phyloP scores from a whole-genome alignment of 2,888 invertebrate species.

The Leucoptera coffeella region DNA sequence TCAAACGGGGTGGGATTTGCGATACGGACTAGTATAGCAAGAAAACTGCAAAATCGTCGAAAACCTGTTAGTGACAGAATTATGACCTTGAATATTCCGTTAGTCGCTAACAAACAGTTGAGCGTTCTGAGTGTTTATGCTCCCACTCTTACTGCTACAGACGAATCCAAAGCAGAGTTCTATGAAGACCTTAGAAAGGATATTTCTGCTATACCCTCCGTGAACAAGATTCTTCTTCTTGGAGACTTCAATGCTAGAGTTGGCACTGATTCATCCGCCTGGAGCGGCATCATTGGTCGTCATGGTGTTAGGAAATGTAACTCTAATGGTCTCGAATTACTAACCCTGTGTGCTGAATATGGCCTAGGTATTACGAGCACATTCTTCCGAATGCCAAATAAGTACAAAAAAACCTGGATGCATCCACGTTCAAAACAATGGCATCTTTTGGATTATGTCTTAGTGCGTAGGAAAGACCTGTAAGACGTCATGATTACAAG shows the following conservation, averaged over 20 bases:
- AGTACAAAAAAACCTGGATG: conserved; percentile 9
- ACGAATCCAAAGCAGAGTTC: neutral
- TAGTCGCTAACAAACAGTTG: neutral
- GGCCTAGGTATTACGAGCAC: no score
- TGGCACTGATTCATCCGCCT: neutral
- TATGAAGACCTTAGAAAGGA: neutral
- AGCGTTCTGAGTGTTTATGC: conserved; percentile 1
- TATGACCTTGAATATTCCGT: neutral
- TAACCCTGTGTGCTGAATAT: neutral
- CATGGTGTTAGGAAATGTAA: neutral
- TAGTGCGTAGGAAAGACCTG: conserved; percentile 5
- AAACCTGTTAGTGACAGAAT: neutral
- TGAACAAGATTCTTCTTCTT: neutral
- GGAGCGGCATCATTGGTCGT: neutral
- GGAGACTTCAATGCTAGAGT: neutral
- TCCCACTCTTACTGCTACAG: neutral
- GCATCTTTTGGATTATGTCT: conserved; percentile 8
- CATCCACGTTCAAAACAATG: conserved; percentile 10
- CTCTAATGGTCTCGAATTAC: neutral
- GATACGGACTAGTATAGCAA: neutral
- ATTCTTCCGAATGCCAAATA: neutral
- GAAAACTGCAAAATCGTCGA: neutral
- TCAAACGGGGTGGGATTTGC: conserved; percentile 1
- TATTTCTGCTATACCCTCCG: no score
- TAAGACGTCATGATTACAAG: neutral